These are phyloP conservation scores for Drosophila tropicalis DNA, from an alignment of 1,140 invertebrate genomes.

Conservation along the genomic window DNA sequence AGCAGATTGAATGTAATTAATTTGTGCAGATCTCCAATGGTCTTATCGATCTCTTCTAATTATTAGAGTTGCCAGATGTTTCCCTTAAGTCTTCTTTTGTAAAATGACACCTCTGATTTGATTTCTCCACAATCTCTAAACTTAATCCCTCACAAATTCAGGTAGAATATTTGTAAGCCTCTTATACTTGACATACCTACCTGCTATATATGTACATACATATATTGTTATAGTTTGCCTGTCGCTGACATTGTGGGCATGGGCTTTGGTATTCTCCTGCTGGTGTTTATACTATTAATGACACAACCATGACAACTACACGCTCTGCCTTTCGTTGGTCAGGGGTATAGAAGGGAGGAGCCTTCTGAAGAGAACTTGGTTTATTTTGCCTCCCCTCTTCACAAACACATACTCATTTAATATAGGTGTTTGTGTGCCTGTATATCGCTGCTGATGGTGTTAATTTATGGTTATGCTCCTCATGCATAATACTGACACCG, in stretches of 20 bases:
- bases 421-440: slow-evolving; percentile 21
- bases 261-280: slow-evolving; percentile 7
- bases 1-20: too few relatives aligned
- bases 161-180: slow-evolving; percentile 15
- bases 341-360: background rate
- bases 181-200: slow-evolving; percentile 6
- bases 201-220: background rate
- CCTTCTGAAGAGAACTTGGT: background rate
- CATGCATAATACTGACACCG: slow-evolving; percentile 68
- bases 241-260: slow-evolving; percentile 3
- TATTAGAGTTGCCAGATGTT: too few relatives aligned
- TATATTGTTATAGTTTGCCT: slow-evolving; percentile 7
- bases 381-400: background rate
- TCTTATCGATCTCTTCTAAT: too few relatives aligned
- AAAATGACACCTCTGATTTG: too few relatives aligned
- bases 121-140: background rate
- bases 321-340: slow-evolving; percentile 6
- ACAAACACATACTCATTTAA: slow-evolving; percentile 1
- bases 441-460: slow-evolving; percentile 58
- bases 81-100: too few relatives aligned
- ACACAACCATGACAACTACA: slow-evolving; percentile 21
- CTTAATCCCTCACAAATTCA: background rate
- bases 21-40: background rate
- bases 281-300: slow-evolving; percentile 12
- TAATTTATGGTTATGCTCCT: slow-evolving; percentile 75